These are phyloP conservation scores for Zosterops lateralis DNA, from an alignment of 2,113 vertebrate species.

Conservation along the genomic window DNA sequence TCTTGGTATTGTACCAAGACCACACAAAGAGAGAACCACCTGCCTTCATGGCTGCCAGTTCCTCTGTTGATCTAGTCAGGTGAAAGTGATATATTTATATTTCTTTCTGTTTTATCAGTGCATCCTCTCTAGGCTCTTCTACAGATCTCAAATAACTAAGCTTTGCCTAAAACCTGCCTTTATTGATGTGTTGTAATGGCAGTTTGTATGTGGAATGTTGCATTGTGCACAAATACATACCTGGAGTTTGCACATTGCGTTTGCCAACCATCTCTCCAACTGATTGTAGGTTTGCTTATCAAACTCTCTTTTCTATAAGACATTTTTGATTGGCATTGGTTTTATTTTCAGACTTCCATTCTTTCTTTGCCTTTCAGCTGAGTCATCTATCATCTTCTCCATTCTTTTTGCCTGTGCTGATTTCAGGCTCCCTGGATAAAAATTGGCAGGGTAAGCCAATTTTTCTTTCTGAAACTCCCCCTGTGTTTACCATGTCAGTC, in stretches of 20 bases:
- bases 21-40: neutral
- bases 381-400: neutral
- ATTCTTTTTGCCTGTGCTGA: neutral
- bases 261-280: neutral
- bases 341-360: neutral
- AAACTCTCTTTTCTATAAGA: neutral
- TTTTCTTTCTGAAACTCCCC: neutral
- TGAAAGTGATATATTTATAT: neutral
- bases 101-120: neutral
- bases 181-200: neutral
- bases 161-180: neutral
- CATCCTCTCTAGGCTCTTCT: neutral
- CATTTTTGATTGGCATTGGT: neutral
- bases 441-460: neutral
- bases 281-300: neutral
- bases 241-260: neutral
- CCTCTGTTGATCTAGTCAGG: neutral
- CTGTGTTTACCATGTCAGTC: neutral
- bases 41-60: neutral
- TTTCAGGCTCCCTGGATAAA: slow-evolving; percentile 1
- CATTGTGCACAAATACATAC: neutral
- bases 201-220: neutral
- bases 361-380: neutral
- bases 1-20: neutral
- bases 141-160: neutral